Base-by-base conservation (phyloP, 2,888 invertebrate genomes). In the Diaprepes abbreviatus region DNA sequence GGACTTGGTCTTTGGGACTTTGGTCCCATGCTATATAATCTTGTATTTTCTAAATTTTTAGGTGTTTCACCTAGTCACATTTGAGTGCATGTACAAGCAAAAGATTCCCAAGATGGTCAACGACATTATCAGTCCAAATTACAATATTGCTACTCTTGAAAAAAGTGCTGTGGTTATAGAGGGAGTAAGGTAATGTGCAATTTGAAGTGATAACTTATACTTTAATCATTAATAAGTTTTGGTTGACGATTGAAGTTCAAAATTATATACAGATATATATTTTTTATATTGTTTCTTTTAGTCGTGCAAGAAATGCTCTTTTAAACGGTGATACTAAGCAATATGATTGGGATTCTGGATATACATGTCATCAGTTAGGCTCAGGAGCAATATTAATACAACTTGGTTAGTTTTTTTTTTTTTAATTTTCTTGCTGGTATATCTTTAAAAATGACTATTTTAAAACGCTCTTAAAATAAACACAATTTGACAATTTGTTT, bases 341-440 rank as follows among this genome's bases (percentile, higher is more conserved):
- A 85, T 99, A 98, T 85, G 97, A 98, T 87, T 98, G 98, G 98
- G 98, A 99, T 85, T 94, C 94, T 62, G 98, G 98, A 73, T 98
- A 98, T 85, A 98, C 97, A 3, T 98, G 97, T 84, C 97, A 98
- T 87, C 97, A 97, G 85, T 87, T 96, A 71, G 96, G 96, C 76
- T 93, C 95, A 75, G 98, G 98, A 67, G 92, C 95, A 76, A 97
- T 99, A 81, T 89, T 96, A 77, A 93, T 99, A 71, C 97, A 98
- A 85, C 89, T 99, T 74, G 95, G 93, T 77, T 77, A 60, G 21
- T 50, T 28, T 55, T 35, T 35, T 6, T 14, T 5, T 12, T 33
- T 28, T 54, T 0, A 1, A 10, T 28, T 28, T 21, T 28, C 19
- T 50, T 50, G 5, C 3, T 50, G 2, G 3, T 21, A 24, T 10